Percentiles rank a stretch among this genome's conserved stretches.
phyloP scores from a whole-genome alignment of 2,888 invertebrate genomes.

The Macaria liturata region DNA sequence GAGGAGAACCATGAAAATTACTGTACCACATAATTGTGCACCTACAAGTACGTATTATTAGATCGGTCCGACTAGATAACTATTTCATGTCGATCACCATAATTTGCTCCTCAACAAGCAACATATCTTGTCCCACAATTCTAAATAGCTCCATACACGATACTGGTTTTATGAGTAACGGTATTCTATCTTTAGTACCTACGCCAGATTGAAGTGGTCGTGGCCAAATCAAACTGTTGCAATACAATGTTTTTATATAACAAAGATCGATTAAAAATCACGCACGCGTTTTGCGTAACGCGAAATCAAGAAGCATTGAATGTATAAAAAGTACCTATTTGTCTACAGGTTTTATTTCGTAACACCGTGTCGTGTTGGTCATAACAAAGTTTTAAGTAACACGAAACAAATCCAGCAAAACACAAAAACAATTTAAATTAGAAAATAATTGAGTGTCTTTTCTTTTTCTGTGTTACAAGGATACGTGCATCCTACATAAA shows the following conservation, averaged over 20 bases:
- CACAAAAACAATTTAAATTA: too few species aligned
- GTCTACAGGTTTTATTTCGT: too few species aligned
- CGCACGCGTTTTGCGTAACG: constrained; percentile 24
- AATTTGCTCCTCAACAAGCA: constrained; percentile 13
- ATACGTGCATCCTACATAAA: too few species aligned
- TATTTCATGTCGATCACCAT: constrained; percentile 2
- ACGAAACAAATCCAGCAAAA: too few species aligned
- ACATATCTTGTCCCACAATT: constrained; percentile 16
- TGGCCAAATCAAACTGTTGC: constrained; percentile 14
- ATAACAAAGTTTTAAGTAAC: too few species aligned
- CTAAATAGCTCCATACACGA: constrained; percentile 22
- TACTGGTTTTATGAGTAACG: constrained; percentile 24
- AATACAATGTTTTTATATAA: constrained; percentile 18
- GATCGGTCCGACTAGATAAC: constrained; percentile 2
- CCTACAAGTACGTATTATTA: too few species aligned
- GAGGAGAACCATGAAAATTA: too few species aligned
- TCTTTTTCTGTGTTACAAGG: too few species aligned
- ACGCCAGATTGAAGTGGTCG: constrained; percentile 3
- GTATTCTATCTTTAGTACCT: constrained; percentile 8
- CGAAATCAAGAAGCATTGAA: constrained; percentile 15
- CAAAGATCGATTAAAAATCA: constrained; percentile 18
- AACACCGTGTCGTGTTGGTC: too few species aligned
- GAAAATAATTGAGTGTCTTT: too few species aligned
- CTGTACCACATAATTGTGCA: too few species aligned
- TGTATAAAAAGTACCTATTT: constrained; percentile 7